A percentile compares a stretch with the other conserved stretches of the same genome.
phyloP scores from a whole-genome alignment of 2,888 invertebrate species.

The Lasioglossum marginatum region DNA sequence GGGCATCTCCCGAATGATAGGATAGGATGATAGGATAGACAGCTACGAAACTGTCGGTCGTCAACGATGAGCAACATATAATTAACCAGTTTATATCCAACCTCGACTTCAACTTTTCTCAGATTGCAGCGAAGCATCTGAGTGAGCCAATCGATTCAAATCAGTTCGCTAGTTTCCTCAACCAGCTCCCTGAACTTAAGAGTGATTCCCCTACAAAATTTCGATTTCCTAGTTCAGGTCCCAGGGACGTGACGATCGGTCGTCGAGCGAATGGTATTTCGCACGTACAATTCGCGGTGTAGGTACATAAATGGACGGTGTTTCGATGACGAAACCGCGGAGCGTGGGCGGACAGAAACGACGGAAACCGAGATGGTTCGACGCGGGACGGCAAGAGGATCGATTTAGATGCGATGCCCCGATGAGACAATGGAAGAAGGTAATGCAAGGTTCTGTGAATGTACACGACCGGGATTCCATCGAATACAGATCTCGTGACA shows the following conservation, averaged over 20 bases:
- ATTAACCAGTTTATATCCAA: neutral
- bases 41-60: neutral
- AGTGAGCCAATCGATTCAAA: neutral
- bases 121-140: neutral
- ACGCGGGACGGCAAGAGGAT: constrained; percentile 1
- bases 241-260: neutral
- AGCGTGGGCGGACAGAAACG: constrained; percentile 19
- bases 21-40: no score
- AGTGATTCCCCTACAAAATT: neutral
- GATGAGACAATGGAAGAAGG: constrained; percentile 31
- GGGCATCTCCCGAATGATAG: no score
- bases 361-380: neutral
- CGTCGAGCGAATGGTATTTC: neutral
- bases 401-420: constrained; percentile 12
- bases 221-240: neutral
- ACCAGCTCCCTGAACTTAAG: neutral
- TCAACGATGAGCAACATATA: neutral
- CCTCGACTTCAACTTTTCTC: neutral
- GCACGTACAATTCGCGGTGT: neutral
- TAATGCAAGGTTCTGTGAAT: neutral
- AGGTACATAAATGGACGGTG: neutral
- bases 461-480: constrained; percentile 41
- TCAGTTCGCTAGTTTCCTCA: neutral
- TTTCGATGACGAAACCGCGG: constrained; percentile 25
- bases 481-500: constrained; percentile 60